Percentiles rank a stretch among this genome's conserved stretches.
These are phyloP conservation scores for Biston stratarius DNA, from an alignment of 2,888 invertebrate genomes.

Conservation along the genomic window DNA sequence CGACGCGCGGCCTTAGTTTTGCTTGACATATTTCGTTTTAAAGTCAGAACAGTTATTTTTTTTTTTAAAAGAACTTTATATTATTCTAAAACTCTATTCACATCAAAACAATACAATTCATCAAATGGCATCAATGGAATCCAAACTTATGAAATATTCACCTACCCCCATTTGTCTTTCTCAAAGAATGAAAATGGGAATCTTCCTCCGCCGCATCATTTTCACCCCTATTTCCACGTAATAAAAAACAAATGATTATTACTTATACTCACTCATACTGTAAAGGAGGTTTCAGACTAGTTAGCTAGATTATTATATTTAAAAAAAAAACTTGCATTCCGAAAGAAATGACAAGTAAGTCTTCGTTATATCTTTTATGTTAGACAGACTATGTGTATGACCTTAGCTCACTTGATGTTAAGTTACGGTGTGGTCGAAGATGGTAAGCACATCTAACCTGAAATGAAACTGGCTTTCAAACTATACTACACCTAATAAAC, in stretches of 20 bases:
- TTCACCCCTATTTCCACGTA: constrained; percentile 62
- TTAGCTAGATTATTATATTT: not conserved
- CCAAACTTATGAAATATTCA: constrained; percentile 56
- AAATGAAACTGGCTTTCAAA: too few relatives aligned
- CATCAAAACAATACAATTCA: constrained; percentile 29
- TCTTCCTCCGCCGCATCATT: constrained; percentile 51
- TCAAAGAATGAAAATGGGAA: constrained; percentile 51
- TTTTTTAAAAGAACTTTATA: too few relatives aligned
- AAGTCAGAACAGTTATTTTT: too few relatives aligned
- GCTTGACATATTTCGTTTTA: too few relatives aligned
- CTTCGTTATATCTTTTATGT: too few relatives aligned
- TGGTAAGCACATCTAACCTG: too few relatives aligned
- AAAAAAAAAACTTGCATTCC: not conserved
- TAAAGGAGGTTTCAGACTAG: constrained; percentile 38
- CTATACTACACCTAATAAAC: too few relatives aligned
- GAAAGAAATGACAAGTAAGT: too few relatives aligned
- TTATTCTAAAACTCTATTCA: not conserved
- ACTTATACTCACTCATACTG: constrained; percentile 46
- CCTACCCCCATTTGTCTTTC: constrained; percentile 54
- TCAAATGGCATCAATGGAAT: constrained; percentile 27
- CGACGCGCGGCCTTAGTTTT: too few relatives aligned
- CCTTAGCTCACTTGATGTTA: too few relatives aligned
- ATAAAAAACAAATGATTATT: constrained; percentile 69
- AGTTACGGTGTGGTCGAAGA: too few relatives aligned
- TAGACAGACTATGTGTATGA: too few relatives aligned